Evolutionary conservation across 1,140 invertebrate genomes (phyloP).

Genomic region (Papilio glaucus): DNA sequence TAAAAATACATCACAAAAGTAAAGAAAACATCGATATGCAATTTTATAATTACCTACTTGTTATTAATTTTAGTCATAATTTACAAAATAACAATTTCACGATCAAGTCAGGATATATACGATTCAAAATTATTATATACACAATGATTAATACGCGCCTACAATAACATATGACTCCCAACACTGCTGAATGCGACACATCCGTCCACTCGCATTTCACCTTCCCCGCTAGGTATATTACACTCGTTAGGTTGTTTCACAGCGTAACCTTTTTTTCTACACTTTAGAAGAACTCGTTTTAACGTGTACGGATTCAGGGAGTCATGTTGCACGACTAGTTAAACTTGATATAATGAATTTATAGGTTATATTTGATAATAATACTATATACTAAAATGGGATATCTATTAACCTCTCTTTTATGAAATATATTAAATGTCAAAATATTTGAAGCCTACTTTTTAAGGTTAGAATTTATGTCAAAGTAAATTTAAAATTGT

Average conservation of each 20-base stretch:
- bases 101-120: constrained; percentile 30
- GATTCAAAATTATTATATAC: constrained; percentile 32
- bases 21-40: constrained; percentile 49
- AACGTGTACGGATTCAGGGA: not conserved
- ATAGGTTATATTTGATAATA: not conserved
- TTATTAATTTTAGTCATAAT: constrained; percentile 36
- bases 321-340: no score
- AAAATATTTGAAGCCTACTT: not conserved
- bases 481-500: not conserved
- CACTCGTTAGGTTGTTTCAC: no score
- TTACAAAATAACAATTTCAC: constrained; percentile 31
- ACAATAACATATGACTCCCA: constrained; percentile 9
- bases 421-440: not conserved
- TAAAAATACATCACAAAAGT: constrained; percentile 37
- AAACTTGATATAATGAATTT: no score
- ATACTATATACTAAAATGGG: not conserved
- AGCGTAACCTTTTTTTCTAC: not conserved
- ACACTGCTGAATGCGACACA: no score
- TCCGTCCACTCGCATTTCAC: no score
- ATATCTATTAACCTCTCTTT: not conserved
- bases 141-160: constrained; percentile 22
- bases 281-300: not conserved
- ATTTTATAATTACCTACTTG: constrained; percentile 41
- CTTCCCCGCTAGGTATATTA: no score
- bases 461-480: constrained; percentile 10